phyloP scores from a whole-genome alignment of 1,140 invertebrate species.

The Trichonephila clavata region DNA sequence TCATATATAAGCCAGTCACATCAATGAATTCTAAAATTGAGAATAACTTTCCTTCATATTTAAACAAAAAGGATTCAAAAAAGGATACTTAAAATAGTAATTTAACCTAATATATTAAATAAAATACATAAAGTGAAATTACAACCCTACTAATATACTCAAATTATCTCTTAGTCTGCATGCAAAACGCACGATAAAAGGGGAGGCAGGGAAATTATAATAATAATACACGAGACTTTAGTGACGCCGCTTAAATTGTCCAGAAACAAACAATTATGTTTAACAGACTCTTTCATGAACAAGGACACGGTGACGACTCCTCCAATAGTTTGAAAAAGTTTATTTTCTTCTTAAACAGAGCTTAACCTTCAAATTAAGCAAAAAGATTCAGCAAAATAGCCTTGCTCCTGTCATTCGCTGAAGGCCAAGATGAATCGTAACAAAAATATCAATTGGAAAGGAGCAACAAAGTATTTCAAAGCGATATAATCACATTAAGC shows the following conservation, averaged over 20 bases:
- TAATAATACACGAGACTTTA: neutral
- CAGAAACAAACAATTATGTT: neutral
- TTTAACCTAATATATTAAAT: too few species aligned
- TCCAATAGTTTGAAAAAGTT: neutral
- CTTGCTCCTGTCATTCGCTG: neutral
- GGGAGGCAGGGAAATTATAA: neutral
- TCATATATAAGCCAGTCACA: too few species aligned
- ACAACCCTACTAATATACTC: too few species aligned
- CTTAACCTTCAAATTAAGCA: conserved; percentile 24
- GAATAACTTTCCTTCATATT: too few species aligned
- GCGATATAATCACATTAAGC: neutral
- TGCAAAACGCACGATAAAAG: neutral
- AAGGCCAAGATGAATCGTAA: neutral
- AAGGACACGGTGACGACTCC: neutral
- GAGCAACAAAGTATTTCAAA: too few species aligned
- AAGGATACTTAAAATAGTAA: too few species aligned
- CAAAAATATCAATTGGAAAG: neutral
- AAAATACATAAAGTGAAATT: too few species aligned
- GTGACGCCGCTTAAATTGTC: neutral
- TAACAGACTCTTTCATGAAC: conserved; percentile 1
- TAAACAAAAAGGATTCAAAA: too few species aligned
- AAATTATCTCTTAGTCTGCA: too few species aligned
- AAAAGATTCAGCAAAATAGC: neutral
- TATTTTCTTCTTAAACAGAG: neutral
- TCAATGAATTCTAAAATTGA: too few species aligned